Base-by-base conservation (phyloP, 1,140 invertebrate species). In the Diorhabda elongata region DNA sequence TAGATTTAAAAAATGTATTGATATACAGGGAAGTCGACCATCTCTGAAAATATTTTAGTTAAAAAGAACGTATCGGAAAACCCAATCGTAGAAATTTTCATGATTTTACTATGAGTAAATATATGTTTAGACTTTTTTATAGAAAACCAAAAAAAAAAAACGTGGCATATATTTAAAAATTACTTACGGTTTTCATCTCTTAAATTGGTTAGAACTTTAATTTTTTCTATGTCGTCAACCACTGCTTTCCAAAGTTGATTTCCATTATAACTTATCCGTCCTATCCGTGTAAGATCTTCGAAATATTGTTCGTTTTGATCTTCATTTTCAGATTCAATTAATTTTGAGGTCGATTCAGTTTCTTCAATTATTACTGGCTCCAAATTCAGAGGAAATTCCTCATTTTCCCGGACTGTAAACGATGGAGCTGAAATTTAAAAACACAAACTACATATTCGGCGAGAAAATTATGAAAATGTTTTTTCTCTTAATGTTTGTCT, bases 181-280 rank as follows among this genome's bases (percentile, higher is more conserved):
- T 56, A 64, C 75, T 71, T 76, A 83, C 84, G 81, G 75, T 81
- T 81, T 67, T 78, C 78, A n/a, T 85, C 82, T 68, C 82, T 78
- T 42, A 85, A 76, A 69, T 79, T 81, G 3, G 74, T 74, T 3
- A 85, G 70, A 42, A 81, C 79, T n/a, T 81, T 77, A 3, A 74
- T 68, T 66, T 83, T 80, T 0, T 82, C 81, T 3, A 79, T 77
- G 3, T 70, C 68, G 5, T 79, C 79, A 8, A 76, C 52, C 0
- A 69, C 58, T 5, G 85, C 79, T 69, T 84, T 81, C 84, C 84
- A 86, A 3, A 86, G 69, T 76, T 86, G 84, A 5, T 81, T 81
- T 1, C 84, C 85, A 3, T 82, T 81, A 70, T 86, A 86, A 0
- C 79, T 81, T n/a, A 85, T 70, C 65, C 72, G 79, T 11, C 68